phyloP scores from a whole-genome alignment of 1,140 invertebrate species.

The Drosophila pseudoobscura region DNA sequence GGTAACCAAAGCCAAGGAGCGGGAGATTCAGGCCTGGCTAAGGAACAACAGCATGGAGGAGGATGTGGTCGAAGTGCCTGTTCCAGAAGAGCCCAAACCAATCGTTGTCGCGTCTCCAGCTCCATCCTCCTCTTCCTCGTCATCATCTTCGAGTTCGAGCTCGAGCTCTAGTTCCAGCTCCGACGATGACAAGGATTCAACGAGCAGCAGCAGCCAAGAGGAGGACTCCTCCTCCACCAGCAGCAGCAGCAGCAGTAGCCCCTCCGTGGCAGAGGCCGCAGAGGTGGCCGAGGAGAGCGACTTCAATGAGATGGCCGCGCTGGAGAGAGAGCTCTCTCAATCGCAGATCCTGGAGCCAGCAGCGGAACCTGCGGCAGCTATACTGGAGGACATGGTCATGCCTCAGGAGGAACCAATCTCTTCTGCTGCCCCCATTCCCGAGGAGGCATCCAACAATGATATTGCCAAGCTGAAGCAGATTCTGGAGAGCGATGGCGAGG shows the following conservation, averaged over 20 bases:
- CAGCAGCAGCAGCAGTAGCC: slow-evolving; percentile 25
- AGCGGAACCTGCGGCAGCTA: not conserved
- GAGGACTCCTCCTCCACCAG: slow-evolving; percentile 25
- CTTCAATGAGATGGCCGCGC: slow-evolving; percentile 67
- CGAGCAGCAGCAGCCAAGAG: slow-evolving; percentile 40
- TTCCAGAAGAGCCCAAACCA: not conserved
- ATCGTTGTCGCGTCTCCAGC: not conserved
- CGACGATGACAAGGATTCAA: slow-evolving; percentile 12
- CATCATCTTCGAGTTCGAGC: slow-evolving; percentile 50
- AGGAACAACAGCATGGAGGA: slow-evolving; percentile 44
- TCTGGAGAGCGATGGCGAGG: slow-evolving; percentile 64
- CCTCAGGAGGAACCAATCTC: not conserved
- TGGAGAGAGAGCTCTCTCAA: slow-evolving; percentile 71
- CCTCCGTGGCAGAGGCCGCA: not conserved
- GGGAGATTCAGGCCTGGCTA: slow-evolving; percentile 62
- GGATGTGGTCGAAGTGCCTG: not conserved
- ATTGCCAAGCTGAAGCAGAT: slow-evolving; percentile 75
- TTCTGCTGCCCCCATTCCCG: not conserved
- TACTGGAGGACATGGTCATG: not conserved
- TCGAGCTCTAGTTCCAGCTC: slow-evolving; percentile 47
- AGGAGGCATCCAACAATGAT: slow-evolving; percentile 56
- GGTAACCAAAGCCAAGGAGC: slow-evolving; percentile 38
- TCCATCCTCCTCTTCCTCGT: slow-evolving; percentile 37
- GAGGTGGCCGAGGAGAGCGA: slow-evolving; percentile 48
- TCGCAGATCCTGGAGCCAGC: slow-evolving; percentile 21